Conservation (phyloP, 2,113 vertebrate species). For the Gnathonemus longibarbis region DNA sequence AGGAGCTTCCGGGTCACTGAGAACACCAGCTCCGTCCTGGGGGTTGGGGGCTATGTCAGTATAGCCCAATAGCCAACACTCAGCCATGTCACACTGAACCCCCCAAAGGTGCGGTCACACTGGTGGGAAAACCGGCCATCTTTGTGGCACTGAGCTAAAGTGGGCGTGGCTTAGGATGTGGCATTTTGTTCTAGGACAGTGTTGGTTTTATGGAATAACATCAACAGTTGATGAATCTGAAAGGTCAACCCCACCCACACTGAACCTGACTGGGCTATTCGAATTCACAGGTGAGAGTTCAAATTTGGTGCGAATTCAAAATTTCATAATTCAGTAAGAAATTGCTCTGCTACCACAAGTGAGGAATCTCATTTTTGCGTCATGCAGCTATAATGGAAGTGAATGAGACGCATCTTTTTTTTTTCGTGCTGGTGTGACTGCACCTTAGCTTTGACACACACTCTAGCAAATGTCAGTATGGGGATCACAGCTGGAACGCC, state of each 20-base stretch:
- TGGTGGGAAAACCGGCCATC: background rate
- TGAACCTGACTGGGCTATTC: no score
- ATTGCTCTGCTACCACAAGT: background rate
- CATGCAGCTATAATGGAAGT: background rate
- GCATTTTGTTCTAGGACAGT: background rate
- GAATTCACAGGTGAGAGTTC: no score
- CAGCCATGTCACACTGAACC: no score
- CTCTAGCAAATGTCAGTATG: background rate
- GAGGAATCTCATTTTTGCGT: background rate
- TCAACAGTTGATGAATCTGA: background rate
- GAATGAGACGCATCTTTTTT: background rate
- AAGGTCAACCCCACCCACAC: no score
- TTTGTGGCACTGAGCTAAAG: background rate
- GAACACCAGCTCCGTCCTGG: constrained; percentile 87
- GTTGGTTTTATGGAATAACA: background rate
- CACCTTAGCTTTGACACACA: background rate
- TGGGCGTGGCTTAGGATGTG: background rate
- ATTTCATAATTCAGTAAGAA: no score
- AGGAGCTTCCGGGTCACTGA: constrained; percentile 79
- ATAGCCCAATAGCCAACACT: background rate
- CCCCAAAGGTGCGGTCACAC: background rate
- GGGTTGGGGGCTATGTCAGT: background rate
- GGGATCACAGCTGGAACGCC: background rate
- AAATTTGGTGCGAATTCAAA: no score
- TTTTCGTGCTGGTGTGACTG: background rate